Base-by-base conservation (phyloP, 2,797 vertebrate genomes). In the Sebastes oblongus region DNA sequence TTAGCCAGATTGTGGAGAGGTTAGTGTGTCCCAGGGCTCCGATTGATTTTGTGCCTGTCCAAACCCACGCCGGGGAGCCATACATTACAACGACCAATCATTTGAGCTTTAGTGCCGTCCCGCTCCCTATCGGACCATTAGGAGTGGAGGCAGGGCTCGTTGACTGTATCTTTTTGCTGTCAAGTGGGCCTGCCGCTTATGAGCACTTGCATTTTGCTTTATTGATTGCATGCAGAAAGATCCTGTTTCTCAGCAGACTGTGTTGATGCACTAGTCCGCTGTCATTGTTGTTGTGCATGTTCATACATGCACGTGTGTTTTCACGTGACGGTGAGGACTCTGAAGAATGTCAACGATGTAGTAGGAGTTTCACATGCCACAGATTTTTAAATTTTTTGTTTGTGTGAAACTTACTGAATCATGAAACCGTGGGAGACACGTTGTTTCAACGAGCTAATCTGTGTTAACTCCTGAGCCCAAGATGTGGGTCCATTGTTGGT, bases 1-100 rank as follows among this genome's bases (percentile, higher is more conserved):
- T 77, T 80, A 67, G 86, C 78, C 75, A 80, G 88, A 85, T 84
- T 83, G 82, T 9, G 58, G 66, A 86, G 77, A 84, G 84, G 87
- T 88, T 88, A 75, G 81, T 85, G 75, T 82, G 89, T 88, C 92
- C 92, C 89, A 81, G 74, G 79, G 83, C 83, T 83, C 80, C 34
- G 10, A 93, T 93, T 94, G 92, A 95, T 94, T 92, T 85, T 85
- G 71, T 81, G 89, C 75, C 86, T 82, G 88, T 91, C 89, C 83
- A 83, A 91, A 88, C 84, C 46, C 82, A 72, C 78, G 22, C 86
- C 60, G 12, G 76, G 81, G 79, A 93, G 82, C 84, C 89, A 81
- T 93, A 80, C 74, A 80, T 93, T 92, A 90, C 78, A 22, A 59
- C 66, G 77, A 86, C 86, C 89, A 88, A 89, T 94, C 84, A 76